Conservation (phyloP, 2,888 invertebrate genomes). For the Ommatoiulus sabulosus region DNA sequence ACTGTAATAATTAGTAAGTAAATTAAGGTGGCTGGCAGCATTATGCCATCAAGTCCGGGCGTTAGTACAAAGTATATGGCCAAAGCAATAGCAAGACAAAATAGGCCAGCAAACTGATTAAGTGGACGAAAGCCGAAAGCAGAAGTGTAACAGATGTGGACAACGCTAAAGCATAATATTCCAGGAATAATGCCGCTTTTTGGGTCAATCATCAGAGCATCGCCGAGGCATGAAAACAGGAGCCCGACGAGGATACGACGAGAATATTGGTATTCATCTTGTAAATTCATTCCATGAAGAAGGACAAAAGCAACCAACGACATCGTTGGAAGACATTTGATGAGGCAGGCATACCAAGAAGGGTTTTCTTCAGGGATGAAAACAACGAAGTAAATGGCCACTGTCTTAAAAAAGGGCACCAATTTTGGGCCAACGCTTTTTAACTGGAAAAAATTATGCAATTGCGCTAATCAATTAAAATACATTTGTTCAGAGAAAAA, state of each 20-base stretch:
- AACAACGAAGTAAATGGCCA: conserved; percentile 85
- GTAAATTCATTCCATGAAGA: conserved; percentile 78
- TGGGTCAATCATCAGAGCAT: conserved; percentile 83
- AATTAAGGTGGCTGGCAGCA: conserved; percentile 76
- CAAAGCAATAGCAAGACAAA: conserved; percentile 77
- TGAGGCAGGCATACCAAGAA: conserved; percentile 76
- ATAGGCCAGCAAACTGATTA: conserved; percentile 68
- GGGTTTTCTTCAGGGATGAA: conserved; percentile 76
- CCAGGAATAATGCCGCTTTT: conserved; percentile 77
- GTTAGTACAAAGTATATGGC: conserved; percentile 68
- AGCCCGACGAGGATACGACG: conserved; percentile 81
- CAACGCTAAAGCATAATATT: conserved; percentile 84
- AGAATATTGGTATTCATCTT: conserved; percentile 78
- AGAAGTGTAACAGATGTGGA: conserved; percentile 77
- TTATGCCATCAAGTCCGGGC: conserved; percentile 71
- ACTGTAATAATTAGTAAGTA: conserved; percentile 80
- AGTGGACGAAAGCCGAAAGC: conserved; percentile 84
- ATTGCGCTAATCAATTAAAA: background rate
- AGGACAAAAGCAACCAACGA: conserved; percentile 84
- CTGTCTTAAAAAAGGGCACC: conserved; percentile 87
- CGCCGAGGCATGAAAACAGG: conserved; percentile 85
- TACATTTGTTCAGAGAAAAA: background rate
- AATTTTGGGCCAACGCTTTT: conserved; percentile 79
- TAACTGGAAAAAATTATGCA: conserved; percentile 70
- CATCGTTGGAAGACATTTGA: conserved; percentile 89